phyloP scores from a whole-genome alignment of 2,797 vertebrate species.

The Rhinatrema bivittatum region DNA sequence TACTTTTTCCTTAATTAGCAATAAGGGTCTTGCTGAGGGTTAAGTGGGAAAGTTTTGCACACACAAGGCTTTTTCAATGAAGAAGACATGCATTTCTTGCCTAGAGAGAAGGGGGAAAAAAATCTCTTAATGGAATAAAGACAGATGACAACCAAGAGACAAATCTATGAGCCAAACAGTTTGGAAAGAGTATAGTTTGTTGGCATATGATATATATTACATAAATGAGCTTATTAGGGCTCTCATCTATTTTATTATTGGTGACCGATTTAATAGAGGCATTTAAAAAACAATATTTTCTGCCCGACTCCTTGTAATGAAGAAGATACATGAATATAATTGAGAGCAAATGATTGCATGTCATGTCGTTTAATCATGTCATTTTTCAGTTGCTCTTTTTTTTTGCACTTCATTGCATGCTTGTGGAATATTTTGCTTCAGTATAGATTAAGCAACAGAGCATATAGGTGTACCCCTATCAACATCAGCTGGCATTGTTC shows the following conservation, averaged over 20 bases:
- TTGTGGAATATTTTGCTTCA: constrained; percentile 65
- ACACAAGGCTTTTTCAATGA: constrained; percentile 51
- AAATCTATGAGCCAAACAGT: constrained; percentile 58
- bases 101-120: too few relatives aligned
- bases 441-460: constrained; percentile 50
- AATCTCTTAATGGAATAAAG: constrained; percentile 61
- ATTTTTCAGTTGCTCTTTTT: constrained; percentile 71
- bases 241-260: constrained; percentile 73
- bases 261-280: constrained; percentile 69
- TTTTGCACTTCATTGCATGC: constrained; percentile 62
- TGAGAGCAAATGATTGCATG: constrained; percentile 73
- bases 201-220: constrained; percentile 59
- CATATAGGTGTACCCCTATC: constrained; percentile 31
- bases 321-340: constrained; percentile 75
- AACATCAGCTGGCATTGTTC: constrained; percentile 38
- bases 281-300: constrained; percentile 79
- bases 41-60: constrained; percentile 61
- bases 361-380: constrained; percentile 71
- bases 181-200: constrained; percentile 55
- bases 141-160: constrained; percentile 59
- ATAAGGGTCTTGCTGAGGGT: constrained; percentile 78
- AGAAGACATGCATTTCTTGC: constrained; percentile 53
- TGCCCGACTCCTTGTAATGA: constrained; percentile 60
- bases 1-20: constrained; percentile 83
- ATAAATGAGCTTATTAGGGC: constrained; percentile 68